These are phyloP conservation scores for Tetragonula carbonaria DNA, from an alignment of 2,888 invertebrate genomes.

Conservation along the genomic window DNA sequence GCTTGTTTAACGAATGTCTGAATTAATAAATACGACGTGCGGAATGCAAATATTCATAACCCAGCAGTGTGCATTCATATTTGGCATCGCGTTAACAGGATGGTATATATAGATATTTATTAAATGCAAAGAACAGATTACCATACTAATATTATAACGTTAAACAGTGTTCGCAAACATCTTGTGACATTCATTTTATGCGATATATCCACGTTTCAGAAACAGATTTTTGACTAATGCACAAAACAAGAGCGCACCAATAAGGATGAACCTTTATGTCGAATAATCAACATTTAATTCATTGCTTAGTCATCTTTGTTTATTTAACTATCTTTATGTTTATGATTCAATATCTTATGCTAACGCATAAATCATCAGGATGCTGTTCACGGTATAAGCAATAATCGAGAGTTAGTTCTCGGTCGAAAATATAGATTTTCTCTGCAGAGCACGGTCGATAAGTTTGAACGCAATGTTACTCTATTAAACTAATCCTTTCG, in stretches of 20 bases:
- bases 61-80: background rate
- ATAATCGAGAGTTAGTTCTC: background rate
- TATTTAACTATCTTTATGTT: background rate
- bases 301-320: background rate
- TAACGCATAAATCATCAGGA: background rate
- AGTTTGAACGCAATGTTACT: constrained; percentile 5
- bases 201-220: background rate
- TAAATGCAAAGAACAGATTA: background rate
- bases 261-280: background rate
- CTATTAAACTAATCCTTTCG: background rate
- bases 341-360: background rate
- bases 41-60: background rate
- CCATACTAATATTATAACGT: background rate
- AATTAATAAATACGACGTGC: background rate
- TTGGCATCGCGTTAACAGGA: background rate
- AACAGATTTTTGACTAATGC: background rate
- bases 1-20: background rate
- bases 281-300: constrained; percentile 1
- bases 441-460: constrained; percentile 17
- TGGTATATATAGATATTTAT: too few species aligned
- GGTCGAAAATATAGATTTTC: constrained; percentile 13
- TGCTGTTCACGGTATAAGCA: background rate
- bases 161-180: background rate
- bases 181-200: background rate
- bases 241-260: background rate